These are phyloP conservation scores for Mesoclemmys tuberculata DNA, from an alignment of 2,113 vertebrate species.

Conservation along the genomic window DNA sequence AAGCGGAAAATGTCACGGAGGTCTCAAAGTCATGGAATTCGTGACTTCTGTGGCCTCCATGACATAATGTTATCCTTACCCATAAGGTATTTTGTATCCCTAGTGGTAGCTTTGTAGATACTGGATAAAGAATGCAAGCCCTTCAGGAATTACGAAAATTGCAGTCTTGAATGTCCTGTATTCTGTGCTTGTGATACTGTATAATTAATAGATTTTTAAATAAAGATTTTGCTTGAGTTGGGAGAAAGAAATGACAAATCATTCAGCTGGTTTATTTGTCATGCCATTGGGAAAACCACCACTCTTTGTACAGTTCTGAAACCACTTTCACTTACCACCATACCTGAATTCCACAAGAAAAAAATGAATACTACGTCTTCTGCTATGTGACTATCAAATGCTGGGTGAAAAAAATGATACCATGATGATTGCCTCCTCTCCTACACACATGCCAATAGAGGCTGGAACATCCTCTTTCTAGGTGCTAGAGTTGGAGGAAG, in stretches of 20 bases:
- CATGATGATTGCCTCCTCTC: neutral
- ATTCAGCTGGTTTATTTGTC: rapidly evolving
- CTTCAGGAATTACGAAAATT: neutral
- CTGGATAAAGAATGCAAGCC: neutral
- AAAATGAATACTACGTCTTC: neutral
- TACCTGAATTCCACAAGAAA: neutral
- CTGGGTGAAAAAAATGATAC: neutral
- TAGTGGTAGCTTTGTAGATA: neutral
- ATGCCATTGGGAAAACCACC: neutral
- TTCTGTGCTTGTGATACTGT: neutral
- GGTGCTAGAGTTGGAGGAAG: neutral
- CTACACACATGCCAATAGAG: neutral
- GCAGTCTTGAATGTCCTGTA: neutral
- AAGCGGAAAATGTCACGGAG: no score
- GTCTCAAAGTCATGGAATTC: no score
- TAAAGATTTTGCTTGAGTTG: neutral
- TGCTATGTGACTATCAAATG: neutral
- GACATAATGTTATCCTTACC: no score
- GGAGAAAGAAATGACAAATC: neutral
- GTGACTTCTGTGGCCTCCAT: no score
- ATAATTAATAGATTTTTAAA: neutral
- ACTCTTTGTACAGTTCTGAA: neutral
- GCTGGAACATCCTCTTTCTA: neutral
- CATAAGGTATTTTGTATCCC: neutral
- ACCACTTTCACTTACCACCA: neutral